These are phyloP conservation scores for Pachypeltis micranthus DNA, from an alignment of 1,140 invertebrate species.

Conservation along the genomic window DNA sequence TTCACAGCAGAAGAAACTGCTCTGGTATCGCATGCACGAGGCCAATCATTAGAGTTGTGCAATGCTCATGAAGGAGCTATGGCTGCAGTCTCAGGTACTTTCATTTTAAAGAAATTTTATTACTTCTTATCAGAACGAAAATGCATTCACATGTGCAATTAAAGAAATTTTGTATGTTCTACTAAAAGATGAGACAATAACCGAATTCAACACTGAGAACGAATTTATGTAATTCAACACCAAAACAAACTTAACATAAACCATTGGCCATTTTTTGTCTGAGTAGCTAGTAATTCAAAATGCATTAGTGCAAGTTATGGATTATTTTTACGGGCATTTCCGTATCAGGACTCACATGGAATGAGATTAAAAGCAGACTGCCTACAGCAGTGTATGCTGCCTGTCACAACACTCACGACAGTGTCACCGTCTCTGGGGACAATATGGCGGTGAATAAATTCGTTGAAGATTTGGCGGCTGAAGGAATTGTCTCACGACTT, in stretches of 20 bases:
- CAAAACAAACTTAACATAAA: too few relatives aligned
- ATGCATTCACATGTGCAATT: too few relatives aligned
- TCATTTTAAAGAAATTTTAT: too few relatives aligned
- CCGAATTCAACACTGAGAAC: too few relatives aligned
- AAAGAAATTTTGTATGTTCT: too few relatives aligned
- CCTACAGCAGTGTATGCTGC: constrained; percentile 62
- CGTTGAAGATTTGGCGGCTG: constrained; percentile 51
- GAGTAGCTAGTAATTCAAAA: too few relatives aligned
- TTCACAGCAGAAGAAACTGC: constrained; percentile 74
- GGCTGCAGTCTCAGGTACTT: constrained; percentile 40
- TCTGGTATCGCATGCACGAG: constrained; percentile 54
- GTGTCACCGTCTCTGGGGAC: constrained; percentile 76
- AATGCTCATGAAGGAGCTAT: constrained; percentile 38
- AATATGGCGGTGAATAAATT: constrained; percentile 54
- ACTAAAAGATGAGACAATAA: too few relatives aligned
- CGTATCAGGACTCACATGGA: constrained; percentile 44
- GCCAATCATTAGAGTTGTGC: constrained; percentile 41
- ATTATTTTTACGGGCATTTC: too few relatives aligned
- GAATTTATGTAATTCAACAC: too few relatives aligned
- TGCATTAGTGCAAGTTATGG: too few relatives aligned
- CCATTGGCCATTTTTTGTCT: too few relatives aligned
- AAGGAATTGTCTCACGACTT: constrained; percentile 68
- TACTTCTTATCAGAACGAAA: too few relatives aligned
- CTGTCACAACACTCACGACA: constrained; percentile 74
- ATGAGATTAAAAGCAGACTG: constrained; percentile 43